Base-by-base conservation (phyloP, 2,797 vertebrate species). In the Danio choprae region DNA sequence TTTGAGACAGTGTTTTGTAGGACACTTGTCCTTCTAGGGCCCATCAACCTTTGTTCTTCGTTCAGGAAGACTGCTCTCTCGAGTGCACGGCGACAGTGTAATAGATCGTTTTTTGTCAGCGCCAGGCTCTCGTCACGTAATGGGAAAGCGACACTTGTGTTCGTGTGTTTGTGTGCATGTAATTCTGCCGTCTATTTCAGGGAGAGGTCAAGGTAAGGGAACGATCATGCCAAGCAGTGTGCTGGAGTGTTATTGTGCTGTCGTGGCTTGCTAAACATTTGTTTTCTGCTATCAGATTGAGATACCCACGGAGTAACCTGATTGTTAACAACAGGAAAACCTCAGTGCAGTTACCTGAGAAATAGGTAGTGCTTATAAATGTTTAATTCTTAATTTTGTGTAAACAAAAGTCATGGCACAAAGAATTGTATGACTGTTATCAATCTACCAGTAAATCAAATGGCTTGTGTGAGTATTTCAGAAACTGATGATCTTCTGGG, bases 11-110 rank as follows among this genome's bases (percentile, higher is more conserved):
- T 89, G 84, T 90, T 77, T 85, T 92, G 90, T 91, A 90, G 90
- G 88, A 92, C 91, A 89, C 91, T 92, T 75, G 89, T 92, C 90
- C 90, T 93, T 92, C 90, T 87, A 84, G 78, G 81, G 87, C 88
- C 86, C 84, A 91, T 93, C 87, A 81, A 92, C 90, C 91, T 89
- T 88, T 89, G 88, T 90, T 82, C 82, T 81, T 71, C 22, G 55
- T 82, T 90, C 89, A 90, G 87, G 89, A 91, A 91, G 90, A 92
- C 87, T 75, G 87, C 89, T 90, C 91, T 88, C 89, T 92, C 84
- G 81, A 94, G 91, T 90, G 88, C 80, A 68, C 62, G 83, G 87
- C 86, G 85, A 84, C 87, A 85, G 89, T 89, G 51, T 51, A 50
- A 44, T 89, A 88, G 88, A 91, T 90, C 85, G 29, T 87, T 90